Evolutionary conservation across 2,113 vertebrate genomes (phyloP).

Genomic region (Tylochromis polylepis): DNA sequence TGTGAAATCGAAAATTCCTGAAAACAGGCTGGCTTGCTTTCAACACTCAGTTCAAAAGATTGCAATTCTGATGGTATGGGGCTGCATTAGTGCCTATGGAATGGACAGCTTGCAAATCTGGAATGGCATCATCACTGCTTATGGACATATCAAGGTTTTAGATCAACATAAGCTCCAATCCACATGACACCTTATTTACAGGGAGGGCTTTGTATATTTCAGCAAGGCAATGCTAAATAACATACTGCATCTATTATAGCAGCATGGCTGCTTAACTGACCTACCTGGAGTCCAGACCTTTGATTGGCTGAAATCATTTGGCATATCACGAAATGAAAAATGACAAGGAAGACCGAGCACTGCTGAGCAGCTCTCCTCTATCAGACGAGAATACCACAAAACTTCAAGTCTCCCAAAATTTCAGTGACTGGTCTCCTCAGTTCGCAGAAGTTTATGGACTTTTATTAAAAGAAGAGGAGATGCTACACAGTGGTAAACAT

Average conservation of each 20-base stretch:
- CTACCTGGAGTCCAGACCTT: not conserved
- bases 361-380: not conserved
- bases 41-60: not conserved
- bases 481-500: not conserved
- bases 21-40: not conserved
- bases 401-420: not conserved
- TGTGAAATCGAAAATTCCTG: not conserved
- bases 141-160: too few species aligned
- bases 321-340: not conserved
- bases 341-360: not conserved
- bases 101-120: too few species aligned
- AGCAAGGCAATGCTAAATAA: not conserved
- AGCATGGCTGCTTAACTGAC: not conserved
- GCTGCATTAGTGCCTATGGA: too few species aligned
- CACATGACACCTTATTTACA: too few species aligned
- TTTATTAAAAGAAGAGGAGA: not conserved
- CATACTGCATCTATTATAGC: not conserved
- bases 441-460: not conserved
- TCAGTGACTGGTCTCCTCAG: not conserved
- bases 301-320: not conserved
- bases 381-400: not conserved
- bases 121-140: too few species aligned
- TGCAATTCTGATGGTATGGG: too few species aligned
- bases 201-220: not conserved
- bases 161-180: too few species aligned